These are phyloP conservation scores for Nylanderia fulva DNA, from an alignment of 1,140 invertebrate genomes.

Conservation along the genomic window DNA sequence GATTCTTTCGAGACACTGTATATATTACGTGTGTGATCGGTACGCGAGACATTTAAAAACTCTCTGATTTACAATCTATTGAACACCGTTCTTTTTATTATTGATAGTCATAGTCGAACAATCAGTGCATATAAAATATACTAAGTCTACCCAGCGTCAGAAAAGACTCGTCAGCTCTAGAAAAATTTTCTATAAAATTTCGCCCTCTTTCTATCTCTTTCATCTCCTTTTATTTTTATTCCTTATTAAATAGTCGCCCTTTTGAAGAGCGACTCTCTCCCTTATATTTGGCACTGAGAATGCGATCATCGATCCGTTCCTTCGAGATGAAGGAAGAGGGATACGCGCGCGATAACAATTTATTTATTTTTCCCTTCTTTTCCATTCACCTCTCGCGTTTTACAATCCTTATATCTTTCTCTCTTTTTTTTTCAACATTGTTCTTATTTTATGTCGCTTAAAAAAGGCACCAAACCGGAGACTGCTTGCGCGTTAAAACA, in stretches of 20 bases:
- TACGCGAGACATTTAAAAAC: slow-evolving; percentile 73
- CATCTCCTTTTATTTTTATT: slow-evolving; percentile 29
- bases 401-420: slow-evolving; percentile 51
- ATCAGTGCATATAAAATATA: slow-evolving; percentile 87
- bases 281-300: slow-evolving; percentile 85
- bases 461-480: slow-evolving; percentile 85
- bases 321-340: slow-evolving; percentile 62
- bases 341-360: slow-evolving; percentile 74
- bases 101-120: slow-evolving; percentile 86
- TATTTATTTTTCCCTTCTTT: slow-evolving; percentile 48
- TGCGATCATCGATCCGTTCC: slow-evolving; percentile 73
- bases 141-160: slow-evolving; percentile 86
- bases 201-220: slow-evolving; percentile 55
- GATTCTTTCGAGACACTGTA: slow-evolving; percentile 23
- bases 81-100: slow-evolving; percentile 86
- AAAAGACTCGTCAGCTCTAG: slow-evolving; percentile 84
- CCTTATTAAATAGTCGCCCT: slow-evolving; percentile 62
- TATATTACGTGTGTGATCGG: slow-evolving; percentile 65
- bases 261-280: slow-evolving; percentile 80
- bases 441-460: slow-evolving; percentile 80
- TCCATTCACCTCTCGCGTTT: slow-evolving; percentile 18
- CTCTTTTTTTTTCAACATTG: slow-evolving; percentile 67
- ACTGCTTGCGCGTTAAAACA: slow-evolving; percentile 78
- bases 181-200: slow-evolving; percentile 85
- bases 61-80: slow-evolving; percentile 83